Conservation (phyloP, 2,888 invertebrate species). For the Melinaea marsaeus region DNA sequence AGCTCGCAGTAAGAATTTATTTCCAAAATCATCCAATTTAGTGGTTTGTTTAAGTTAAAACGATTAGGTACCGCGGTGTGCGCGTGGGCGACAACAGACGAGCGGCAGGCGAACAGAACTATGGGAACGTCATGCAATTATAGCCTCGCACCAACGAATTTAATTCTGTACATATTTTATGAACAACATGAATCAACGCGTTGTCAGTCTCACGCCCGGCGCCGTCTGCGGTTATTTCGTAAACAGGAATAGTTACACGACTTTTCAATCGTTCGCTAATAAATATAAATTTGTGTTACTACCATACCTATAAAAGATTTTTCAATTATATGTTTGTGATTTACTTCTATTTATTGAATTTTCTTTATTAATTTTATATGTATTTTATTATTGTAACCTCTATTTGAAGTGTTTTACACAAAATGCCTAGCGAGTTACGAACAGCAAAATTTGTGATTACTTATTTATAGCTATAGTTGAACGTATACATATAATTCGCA, state of each 20-base stretch:
- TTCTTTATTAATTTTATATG: no score
- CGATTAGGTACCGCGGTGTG: conserved; percentile 54
- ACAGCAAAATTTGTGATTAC: no score
- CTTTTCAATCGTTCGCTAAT: neutral
- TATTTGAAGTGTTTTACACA: no score
- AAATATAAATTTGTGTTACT: neutral
- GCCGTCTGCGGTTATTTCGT: conserved; percentile 14
- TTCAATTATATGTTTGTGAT: no score
- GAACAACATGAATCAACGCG: conserved; percentile 45
- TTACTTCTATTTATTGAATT: no score
- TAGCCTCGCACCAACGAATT: conserved; percentile 45
- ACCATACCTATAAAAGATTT: neutral
- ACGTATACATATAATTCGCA: neutral
- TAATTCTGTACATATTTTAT: conserved; percentile 40
- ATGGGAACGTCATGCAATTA: conserved; percentile 55
- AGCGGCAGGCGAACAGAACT: conserved; percentile 51
- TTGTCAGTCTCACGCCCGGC: conserved; percentile 36
- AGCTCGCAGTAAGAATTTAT: conserved; percentile 54
- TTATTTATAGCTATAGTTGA: no score
- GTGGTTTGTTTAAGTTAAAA: conserved; percentile 68
- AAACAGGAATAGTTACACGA: conserved; percentile 1
- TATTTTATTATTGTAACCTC: no score
- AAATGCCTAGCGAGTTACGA: no score
- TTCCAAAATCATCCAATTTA: conserved; percentile 60
- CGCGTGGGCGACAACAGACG: conserved; percentile 66